Evolutionary conservation across 2,797 vertebrate genomes (phyloP), one percentile per base, ranked within the genome.

Genomic region (Mallotus villosus): DNA sequence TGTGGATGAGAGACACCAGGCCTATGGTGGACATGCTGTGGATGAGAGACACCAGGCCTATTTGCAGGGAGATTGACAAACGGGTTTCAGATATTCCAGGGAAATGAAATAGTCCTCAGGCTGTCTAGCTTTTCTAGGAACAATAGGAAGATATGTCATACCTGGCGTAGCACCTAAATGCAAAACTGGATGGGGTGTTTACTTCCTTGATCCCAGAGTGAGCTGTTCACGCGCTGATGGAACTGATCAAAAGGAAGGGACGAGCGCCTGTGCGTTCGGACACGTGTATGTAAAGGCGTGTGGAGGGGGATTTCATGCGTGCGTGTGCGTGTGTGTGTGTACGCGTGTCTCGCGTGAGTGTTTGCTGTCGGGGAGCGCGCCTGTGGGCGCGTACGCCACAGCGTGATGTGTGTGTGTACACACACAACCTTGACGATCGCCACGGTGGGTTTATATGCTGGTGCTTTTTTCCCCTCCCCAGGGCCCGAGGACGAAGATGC

Each of bases 401-500:
- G 27, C 27, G 27, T 4, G 27, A 27, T 68, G 53, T 75, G 68
- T 60, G 16, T 37, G 46, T 70, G 29, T 66, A 11, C 32, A 41
- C 62, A 27, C 21, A 19, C 25, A 19, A 34, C 17, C 19, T 6
- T 32, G 9, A 17, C 5, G 14, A 29, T 62, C 12, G 14, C 14
- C 12, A 34, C 7, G 16, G 29, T 14, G 63, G 7, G 7, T 71
- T 71, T 12, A 16, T 22, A 6, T 63, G 59, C 22, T 27, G 7
- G 25, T 24, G 41, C 7, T 62, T 4, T 70, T 59, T 46, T 46
- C 55, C 72, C 49, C 7, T 19, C 71, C 71, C 0, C 78, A 96
- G 95, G 94, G 84, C 49, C 93, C 93, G 94, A 95, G 84, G 41
- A 46, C 81, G 84, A 95, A 92, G 85, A 99, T 94, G 97, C 96